These are phyloP conservation scores for Apamea crenata DNA, from an alignment of 2,888 invertebrate genomes.

Conservation along the genomic window DNA sequence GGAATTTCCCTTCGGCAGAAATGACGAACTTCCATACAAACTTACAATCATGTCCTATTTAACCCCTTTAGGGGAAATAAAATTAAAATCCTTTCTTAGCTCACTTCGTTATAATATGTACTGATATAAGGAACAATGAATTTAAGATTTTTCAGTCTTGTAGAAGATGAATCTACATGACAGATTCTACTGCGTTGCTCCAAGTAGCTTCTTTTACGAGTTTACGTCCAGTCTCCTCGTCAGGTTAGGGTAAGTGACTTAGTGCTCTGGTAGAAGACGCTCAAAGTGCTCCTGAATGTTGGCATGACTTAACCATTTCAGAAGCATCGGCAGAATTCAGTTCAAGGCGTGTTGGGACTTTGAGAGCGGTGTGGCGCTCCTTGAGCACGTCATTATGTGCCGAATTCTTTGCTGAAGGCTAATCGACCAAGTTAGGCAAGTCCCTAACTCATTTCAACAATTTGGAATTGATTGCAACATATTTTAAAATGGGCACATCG, in stretches of 20 bases:
- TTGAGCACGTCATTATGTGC: too few relatives aligned
- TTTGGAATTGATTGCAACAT: constrained; percentile 28
- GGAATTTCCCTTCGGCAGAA: too few relatives aligned
- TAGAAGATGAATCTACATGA: not conserved
- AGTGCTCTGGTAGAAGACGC: not conserved
- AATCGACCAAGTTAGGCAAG: not conserved
- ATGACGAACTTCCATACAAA: too few relatives aligned
- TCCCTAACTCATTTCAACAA: not conserved
- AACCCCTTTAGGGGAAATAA: too few relatives aligned
- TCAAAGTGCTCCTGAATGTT: not conserved
- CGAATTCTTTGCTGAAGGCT: not conserved
- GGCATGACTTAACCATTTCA: not conserved
- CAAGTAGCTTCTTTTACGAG: not conserved
- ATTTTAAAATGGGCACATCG: constrained; percentile 32
- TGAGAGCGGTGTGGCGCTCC: not conserved
- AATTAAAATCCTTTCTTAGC: too few relatives aligned
- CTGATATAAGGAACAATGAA: too few relatives aligned
- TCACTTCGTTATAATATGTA: too few relatives aligned
- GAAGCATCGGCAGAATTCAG: too few relatives aligned
- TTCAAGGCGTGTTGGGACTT: not conserved
- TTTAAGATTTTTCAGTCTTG: too few relatives aligned
- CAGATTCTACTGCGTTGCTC: not conserved
- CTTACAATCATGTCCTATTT: too few relatives aligned
- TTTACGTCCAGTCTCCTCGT: not conserved
- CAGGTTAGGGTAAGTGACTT: not conserved